These are phyloP conservation scores for Xanthia togata DNA, from an alignment of 2,888 invertebrate species.

Conservation along the genomic window DNA sequence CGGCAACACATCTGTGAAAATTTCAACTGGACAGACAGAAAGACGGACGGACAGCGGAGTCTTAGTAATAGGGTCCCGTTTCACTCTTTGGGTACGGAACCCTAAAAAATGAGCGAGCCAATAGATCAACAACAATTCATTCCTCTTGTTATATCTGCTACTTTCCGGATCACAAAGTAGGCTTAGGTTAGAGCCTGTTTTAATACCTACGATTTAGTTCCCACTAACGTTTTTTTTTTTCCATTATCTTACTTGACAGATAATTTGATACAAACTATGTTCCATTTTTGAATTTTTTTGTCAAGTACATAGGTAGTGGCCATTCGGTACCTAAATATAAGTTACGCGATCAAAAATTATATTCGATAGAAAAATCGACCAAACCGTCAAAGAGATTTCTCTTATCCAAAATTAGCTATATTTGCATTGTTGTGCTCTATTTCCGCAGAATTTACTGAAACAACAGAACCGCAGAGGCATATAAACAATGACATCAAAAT, in stretches of 20 bases:
- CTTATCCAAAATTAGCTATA: background rate
- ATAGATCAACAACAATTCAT: background rate
- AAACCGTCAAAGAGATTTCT: background rate
- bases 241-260: background rate
- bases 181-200: too few relatives aligned
- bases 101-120: too few relatives aligned
- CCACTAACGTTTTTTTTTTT: too few relatives aligned
- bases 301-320: background rate
- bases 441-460: constrained; percentile 16
- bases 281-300: background rate
- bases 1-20: too few relatives aligned
- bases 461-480: background rate
- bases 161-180: background rate
- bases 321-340: background rate
- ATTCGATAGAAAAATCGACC: background rate
- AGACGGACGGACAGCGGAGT: too few relatives aligned
- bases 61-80: too few relatives aligned
- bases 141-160: too few relatives aligned
- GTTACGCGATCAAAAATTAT: too few relatives aligned
- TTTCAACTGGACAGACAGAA: too few relatives aligned
- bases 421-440: background rate
- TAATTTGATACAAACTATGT: background rate
- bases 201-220: background rate
- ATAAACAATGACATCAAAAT: constrained; percentile 21
- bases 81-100: too few relatives aligned